phyloP scores from a whole-genome alignment of 2,113 vertebrate genomes.

The Pseudolaguvia tuberculata region DNA sequence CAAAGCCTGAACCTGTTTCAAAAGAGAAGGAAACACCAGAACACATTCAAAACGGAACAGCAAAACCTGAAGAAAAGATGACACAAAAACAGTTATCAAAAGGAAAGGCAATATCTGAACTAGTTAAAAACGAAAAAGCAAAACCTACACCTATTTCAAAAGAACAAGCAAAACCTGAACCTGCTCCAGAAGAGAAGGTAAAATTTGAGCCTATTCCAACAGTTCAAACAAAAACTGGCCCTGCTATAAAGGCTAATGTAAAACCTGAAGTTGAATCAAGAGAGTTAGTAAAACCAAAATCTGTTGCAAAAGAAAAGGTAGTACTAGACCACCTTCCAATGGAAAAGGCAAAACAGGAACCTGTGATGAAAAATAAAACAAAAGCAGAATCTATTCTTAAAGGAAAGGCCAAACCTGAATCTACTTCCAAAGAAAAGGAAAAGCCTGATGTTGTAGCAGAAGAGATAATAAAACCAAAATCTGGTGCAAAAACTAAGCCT shows the following conservation, averaged over 20 bases:
- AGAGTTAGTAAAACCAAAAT: not conserved
- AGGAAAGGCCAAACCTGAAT: not conserved
- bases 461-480: constrained; percentile 4
- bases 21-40: not conserved
- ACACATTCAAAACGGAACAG: not conserved
- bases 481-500: not conserved
- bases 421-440: not conserved
- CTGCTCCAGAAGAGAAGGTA: constrained; percentile 3
- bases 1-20: constrained; percentile 14
- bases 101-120: constrained; percentile 12
- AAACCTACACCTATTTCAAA: not conserved
- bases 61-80: not conserved
- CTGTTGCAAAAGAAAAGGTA: not conserved
- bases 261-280: constrained; percentile 9
- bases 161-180: not conserved
- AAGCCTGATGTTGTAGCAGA: constrained; percentile 39
- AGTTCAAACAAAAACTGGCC: not conserved
- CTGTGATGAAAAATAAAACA: constrained; percentile 23
- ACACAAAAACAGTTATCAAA: not conserved
- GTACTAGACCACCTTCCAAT: too few species aligned
- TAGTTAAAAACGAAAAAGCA: constrained; percentile 26
- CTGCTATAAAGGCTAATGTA: constrained; percentile 20
- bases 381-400: constrained; percentile 27
- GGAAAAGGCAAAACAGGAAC: constrained; percentile 21
- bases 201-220: constrained; percentile 27